Conservation (phyloP, 1,140 invertebrate species). For the Zaprionus africanus region DNA sequence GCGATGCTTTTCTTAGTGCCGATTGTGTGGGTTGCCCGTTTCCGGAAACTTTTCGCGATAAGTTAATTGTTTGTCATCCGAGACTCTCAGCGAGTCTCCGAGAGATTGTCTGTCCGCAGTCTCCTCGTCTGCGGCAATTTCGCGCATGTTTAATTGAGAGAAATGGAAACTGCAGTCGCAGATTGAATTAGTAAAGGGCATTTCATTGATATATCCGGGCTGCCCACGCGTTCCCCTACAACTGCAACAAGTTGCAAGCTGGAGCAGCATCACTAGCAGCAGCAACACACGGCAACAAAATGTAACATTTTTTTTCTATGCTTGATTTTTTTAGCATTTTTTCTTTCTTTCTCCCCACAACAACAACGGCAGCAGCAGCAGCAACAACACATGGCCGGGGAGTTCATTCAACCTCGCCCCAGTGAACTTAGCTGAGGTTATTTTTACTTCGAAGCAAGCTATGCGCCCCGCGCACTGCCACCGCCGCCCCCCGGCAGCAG, state of each 20-base stretch:
- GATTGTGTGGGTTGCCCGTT: constrained; percentile 75
- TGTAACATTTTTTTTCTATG: constrained; percentile 52
- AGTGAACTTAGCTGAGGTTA: constrained; percentile 85
- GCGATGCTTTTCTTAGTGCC: constrained; percentile 36
- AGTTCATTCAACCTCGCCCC: constrained; percentile 85
- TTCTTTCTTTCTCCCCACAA: constrained; percentile 28
- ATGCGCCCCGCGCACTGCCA: constrained; percentile 5
- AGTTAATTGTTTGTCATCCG: constrained; percentile 74
- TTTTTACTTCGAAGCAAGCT: constrained; percentile 77
- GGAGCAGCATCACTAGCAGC: background rate
- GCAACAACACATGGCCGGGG: constrained; percentile 28
- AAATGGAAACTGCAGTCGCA: constrained; percentile 74
- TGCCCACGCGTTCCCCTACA: constrained; percentile 20
- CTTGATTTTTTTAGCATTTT: constrained; percentile 20
- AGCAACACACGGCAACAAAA: constrained; percentile 30
- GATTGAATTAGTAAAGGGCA: constrained; percentile 67
- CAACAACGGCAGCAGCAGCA: background rate
- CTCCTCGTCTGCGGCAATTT: constrained; percentile 48
- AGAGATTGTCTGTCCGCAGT: background rate
- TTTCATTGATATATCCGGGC: constrained; percentile 79
- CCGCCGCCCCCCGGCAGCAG: constrained; percentile 23
- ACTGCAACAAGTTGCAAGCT: constrained; percentile 57
- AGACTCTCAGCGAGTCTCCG: background rate
- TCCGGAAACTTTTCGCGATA: constrained; percentile 80
- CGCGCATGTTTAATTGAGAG: constrained; percentile 71